Conservation (phyloP, 2,888 invertebrate species). For the Anorthoa munda region DNA sequence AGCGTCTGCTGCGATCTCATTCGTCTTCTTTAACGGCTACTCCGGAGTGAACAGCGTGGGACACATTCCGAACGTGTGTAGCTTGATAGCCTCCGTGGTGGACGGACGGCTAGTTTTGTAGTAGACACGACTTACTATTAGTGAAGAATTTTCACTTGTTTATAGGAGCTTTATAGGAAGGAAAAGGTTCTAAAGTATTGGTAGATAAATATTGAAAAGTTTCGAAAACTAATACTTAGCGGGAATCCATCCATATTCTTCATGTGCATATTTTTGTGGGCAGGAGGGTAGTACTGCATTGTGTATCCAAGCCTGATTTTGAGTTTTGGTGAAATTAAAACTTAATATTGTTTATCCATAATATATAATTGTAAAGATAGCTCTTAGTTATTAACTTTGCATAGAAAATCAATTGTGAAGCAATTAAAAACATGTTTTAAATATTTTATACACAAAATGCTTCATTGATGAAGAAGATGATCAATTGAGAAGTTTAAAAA, state of each 20-base stretch:
- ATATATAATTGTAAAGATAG: too few species aligned
- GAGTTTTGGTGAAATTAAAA: too few species aligned
- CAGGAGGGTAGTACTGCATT: not conserved
- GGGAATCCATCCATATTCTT: not conserved
- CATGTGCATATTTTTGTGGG: not conserved
- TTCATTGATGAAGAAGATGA: too few species aligned
- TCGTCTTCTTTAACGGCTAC: constrained; percentile 56
- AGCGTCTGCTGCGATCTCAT: constrained; percentile 26
- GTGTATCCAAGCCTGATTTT: not conserved
- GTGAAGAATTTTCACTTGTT: not conserved
- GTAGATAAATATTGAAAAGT: too few species aligned
- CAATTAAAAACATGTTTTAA: not conserved
- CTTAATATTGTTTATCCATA: too few species aligned
- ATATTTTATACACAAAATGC: not conserved
- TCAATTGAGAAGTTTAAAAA: not conserved
- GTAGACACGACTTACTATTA: not conserved
- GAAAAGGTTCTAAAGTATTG: too few species aligned
- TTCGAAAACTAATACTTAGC: too few species aligned
- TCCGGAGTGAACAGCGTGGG: constrained; percentile 51
- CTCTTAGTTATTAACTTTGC: too few species aligned
- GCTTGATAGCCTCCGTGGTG: constrained; percentile 8
- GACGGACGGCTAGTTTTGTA: constrained; percentile 1
- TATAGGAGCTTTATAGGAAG: not conserved
- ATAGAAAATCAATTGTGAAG: not conserved
- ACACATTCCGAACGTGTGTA: constrained; percentile 59